phyloP scores from a whole-genome alignment of 2,797 vertebrate species.

The Clamator glandarius region DNA sequence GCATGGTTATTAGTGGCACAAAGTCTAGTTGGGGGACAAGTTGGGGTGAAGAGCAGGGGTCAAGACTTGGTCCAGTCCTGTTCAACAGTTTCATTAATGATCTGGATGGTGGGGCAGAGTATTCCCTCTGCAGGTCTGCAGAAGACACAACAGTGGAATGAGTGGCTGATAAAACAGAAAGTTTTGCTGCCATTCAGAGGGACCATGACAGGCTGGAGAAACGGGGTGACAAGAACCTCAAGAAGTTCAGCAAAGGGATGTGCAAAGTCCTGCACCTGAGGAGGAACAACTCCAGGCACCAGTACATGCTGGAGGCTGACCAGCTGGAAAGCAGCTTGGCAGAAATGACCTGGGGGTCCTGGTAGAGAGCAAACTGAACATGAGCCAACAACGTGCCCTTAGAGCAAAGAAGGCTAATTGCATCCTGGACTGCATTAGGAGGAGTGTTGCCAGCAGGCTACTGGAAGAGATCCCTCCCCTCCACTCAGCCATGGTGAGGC shows the following conservation, averaged over 20 bases:
- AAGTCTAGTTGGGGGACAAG: neutral
- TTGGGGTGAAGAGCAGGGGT: neutral
- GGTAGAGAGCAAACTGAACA: neutral
- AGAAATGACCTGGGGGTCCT: neutral
- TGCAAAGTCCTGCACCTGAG: neutral
- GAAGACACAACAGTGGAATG: neutral
- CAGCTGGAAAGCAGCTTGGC: neutral
- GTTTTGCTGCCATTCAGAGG: neutral
- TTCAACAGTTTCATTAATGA: neutral
- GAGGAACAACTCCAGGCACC: neutral
- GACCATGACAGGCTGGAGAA: neutral
- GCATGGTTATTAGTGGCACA: neutral
- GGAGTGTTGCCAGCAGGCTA: neutral
- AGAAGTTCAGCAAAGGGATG: neutral
- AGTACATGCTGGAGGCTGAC: neutral
- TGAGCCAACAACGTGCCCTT: neutral
- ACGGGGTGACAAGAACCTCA: neutral
- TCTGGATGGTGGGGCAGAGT: neutral
- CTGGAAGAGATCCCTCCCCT: neutral
- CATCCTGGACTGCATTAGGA: neutral
- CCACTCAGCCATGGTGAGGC: neutral
- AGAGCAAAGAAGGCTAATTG: neutral
- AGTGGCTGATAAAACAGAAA: neutral
- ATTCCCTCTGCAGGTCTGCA: neutral
- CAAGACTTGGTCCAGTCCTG: neutral